These are phyloP conservation scores for Apostichopus californicus DNA, from an alignment of 35 echinoderm and acorn worm genomes.

Conservation along the genomic window DNA sequence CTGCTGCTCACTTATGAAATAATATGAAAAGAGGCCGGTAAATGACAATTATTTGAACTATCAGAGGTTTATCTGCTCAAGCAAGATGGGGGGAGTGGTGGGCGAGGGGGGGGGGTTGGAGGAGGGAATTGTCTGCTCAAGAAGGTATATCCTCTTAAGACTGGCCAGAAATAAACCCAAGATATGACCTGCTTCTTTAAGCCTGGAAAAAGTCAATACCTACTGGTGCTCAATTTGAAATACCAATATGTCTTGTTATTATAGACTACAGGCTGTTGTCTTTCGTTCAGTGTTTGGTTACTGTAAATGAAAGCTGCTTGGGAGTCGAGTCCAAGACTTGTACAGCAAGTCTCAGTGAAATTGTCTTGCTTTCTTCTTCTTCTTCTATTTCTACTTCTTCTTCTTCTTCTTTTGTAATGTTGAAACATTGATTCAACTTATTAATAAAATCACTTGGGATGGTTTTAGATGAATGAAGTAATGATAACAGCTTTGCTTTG, in stretches of 20 bases:
- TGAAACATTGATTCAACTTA: background rate
- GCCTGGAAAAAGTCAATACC: constrained; percentile 10
- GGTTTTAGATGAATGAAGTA: background rate
- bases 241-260: constrained; percentile 17
- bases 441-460: background rate
- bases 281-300: background rate
- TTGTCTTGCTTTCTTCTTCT: background rate
- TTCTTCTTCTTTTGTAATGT: background rate
- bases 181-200: constrained; percentile 39
- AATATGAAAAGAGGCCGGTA: too few species aligned
- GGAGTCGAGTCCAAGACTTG: background rate
- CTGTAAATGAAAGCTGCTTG: background rate
- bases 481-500: background rate
- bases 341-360: background rate
- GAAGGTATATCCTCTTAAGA: too few species aligned
- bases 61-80: too few species aligned
- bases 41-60: too few species aligned
- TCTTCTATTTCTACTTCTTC: background rate
- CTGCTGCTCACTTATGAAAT: too few species aligned
- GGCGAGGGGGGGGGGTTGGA: too few species aligned
- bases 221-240: constrained; percentile 5
- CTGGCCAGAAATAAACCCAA: background rate
- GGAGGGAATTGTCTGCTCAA: too few species aligned
- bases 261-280: constrained; percentile 17
- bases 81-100: too few species aligned